These are phyloP conservation scores for Mus caroli DNA, from an alignment of 2,797 vertebrate species.

Conservation along the genomic window DNA sequence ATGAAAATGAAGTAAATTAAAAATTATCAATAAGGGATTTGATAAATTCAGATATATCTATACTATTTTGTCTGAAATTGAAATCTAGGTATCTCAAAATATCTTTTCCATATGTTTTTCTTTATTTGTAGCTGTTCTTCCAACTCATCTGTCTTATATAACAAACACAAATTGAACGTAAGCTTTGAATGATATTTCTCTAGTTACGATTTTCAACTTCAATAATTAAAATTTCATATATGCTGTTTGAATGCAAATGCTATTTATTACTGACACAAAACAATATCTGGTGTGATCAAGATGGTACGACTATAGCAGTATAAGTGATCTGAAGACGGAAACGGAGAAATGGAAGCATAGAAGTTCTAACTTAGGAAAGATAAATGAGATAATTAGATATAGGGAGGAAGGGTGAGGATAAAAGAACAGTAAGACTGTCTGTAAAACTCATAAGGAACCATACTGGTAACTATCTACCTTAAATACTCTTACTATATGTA, in stretches of 20 bases:
- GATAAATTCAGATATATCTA: too few relatives aligned
- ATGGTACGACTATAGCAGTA: rapidly evolving
- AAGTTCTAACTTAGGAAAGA: not conserved
- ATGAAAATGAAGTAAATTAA: not conserved
- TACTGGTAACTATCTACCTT: not conserved
- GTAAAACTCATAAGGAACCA: not conserved
- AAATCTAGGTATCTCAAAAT: not conserved
- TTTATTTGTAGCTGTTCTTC: not conserved
- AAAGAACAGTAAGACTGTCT: not conserved
- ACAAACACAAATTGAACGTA: not conserved
- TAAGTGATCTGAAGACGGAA: not conserved
- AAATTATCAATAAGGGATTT: not conserved
- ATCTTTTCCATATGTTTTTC: not conserved
- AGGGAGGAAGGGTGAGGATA: not conserved
- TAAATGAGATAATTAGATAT: not conserved
- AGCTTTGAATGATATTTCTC: not conserved
- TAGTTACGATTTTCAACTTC: not conserved
- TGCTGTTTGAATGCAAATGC: not conserved
- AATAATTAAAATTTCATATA: not conserved
- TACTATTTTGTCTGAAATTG: too few relatives aligned
- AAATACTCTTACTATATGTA: not conserved
- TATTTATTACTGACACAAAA: not conserved
- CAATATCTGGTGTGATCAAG: not conserved
- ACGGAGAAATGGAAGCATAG: not conserved
- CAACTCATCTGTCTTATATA: not conserved